Base-by-base conservation (phyloP, 2,888 invertebrate genomes). In the Fragum whitleyi region DNA sequence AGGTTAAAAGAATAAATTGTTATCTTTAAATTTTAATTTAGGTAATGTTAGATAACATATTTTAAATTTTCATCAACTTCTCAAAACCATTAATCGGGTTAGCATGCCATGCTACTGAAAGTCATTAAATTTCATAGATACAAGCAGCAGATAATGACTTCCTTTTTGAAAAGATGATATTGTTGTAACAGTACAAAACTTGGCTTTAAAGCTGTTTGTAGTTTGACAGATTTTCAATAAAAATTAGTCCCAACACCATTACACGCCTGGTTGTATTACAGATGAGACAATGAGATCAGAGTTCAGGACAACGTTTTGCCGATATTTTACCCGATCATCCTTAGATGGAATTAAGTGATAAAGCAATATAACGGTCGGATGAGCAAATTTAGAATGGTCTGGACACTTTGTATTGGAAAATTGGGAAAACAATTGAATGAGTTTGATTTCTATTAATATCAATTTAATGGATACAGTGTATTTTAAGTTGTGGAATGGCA, bases 281-380 rank as follows among this genome's bases (percentile, higher is more conserved):
- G 23, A 36, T 23, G 23, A 21, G 26, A 21, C 42, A 14, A 23
- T 19, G 21, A 42, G 39, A 14, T 42, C 42, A 42, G 42, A 65
- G 65, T 65, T 65, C 42, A 65, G 62, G 62, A 42, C 16, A 42
- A 23, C 23, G n/a, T 65, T 36, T 65, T 65, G 42, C 65, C 65
- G 6, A 65, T 65, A 65, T 36, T 65, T 26, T 26, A 26, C 19
- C n/a, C n/a, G n/a, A 42, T 42, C 42, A 36, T n/a, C 21, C 21
- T 14, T 65, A 65, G 65, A 65, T 65, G 65, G 65, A 42, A 65
- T 65, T 65, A 65, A 65, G 42, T 65, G 65, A 65, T 65, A 65
- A 65, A 32, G 65, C 42, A 65, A 65, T 65, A 65, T 26, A 65
- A 65, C 19, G 65, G 65, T 65, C 14, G 19, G n/a, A 14, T 65